phyloP scores from a whole-genome alignment of 2,888 invertebrate species.

The Exephanes ischioxanthus region DNA sequence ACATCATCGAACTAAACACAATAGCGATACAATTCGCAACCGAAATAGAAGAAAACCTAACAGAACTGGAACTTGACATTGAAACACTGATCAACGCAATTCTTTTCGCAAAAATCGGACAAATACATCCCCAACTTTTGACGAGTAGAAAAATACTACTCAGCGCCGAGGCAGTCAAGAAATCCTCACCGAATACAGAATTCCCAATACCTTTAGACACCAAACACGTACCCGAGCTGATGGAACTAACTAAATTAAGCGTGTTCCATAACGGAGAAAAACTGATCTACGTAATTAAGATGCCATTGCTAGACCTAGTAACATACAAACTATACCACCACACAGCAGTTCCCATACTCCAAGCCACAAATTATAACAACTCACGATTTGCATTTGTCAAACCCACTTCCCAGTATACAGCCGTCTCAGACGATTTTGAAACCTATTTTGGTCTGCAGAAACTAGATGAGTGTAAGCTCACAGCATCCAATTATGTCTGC shows the following conservation, averaged over 20 bases:
- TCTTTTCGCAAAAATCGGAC: not conserved
- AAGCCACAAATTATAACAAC: not conserved
- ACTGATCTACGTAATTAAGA: slow-evolving; percentile 14
- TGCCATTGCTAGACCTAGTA: not conserved
- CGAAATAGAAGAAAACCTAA: not conserved
- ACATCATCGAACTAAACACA: not conserved
- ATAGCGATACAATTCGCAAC: slow-evolving; percentile 8
- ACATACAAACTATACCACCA: slow-evolving; percentile 20
- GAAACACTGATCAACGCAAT: not conserved
- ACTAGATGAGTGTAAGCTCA: not conserved
- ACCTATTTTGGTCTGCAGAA: slow-evolving; percentile 26
- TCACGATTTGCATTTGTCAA: slow-evolving; percentile 29
- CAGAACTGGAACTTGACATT: slow-evolving; percentile 9
- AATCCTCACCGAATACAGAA: slow-evolving; percentile 25
- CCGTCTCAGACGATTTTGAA: slow-evolving; percentile 17
- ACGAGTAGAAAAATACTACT: slow-evolving; percentile 10
- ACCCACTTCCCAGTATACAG: slow-evolving; percentile 21
- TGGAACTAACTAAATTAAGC: not conserved
- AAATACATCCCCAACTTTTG: not conserved
- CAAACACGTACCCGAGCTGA: slow-evolving; percentile 15
- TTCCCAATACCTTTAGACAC: slow-evolving; percentile 17
- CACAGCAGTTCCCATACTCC: not conserved
- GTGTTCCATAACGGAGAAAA: slow-evolving; percentile 19
- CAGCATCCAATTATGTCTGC: not conserved
- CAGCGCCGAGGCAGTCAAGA: slow-evolving; percentile 27